Percentiles rank a stretch among this genome's conserved stretches.
Conservation (phyloP, 2,888 invertebrate genomes). For the Poecilus cupreus region DNA sequence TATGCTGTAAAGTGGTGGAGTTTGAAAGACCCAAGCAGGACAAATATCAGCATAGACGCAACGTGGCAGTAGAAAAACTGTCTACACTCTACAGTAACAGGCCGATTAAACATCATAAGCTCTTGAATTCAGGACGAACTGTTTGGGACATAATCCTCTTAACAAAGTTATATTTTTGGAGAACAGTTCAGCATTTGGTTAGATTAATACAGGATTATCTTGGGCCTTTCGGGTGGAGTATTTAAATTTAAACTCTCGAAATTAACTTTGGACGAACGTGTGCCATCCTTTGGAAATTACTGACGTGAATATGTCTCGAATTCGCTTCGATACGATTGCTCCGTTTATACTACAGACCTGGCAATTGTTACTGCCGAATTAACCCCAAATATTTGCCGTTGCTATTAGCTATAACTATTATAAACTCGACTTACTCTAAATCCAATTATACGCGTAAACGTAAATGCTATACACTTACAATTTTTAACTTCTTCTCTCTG, state of each 20-base stretch:
- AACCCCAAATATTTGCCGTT: not conserved
- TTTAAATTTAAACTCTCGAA: slow-evolving; percentile 52
- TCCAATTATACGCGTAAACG: no score
- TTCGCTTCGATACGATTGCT: no score
- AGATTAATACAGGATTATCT: slow-evolving; percentile 58
- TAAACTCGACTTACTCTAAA: no score
- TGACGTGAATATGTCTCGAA: not conserved
- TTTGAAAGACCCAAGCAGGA: not conserved
- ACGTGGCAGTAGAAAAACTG: slow-evolving; percentile 36
- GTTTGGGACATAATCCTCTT: slow-evolving; percentile 57
- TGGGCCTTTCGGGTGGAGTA: slow-evolving; percentile 41
- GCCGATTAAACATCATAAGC: slow-evolving; percentile 58
- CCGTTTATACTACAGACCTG: not conserved
- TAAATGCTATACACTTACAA: no score
- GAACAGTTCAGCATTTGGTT: slow-evolving; percentile 56
- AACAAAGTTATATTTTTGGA: slow-evolving; percentile 58
- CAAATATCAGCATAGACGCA: not conserved
- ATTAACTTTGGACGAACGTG: slow-evolving; percentile 28
- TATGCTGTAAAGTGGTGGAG: not conserved
- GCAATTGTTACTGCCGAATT: not conserved
- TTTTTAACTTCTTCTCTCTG: no score
- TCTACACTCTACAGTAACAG: slow-evolving; percentile 45
- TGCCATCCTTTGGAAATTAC: slow-evolving; percentile 31
- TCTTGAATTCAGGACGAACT: slow-evolving; percentile 54
- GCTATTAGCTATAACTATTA: not conserved